Evolutionary conservation across 2,113 vertebrate genomes (phyloP).

Genomic region (Cyphomyrus plagiostoma): DNA sequence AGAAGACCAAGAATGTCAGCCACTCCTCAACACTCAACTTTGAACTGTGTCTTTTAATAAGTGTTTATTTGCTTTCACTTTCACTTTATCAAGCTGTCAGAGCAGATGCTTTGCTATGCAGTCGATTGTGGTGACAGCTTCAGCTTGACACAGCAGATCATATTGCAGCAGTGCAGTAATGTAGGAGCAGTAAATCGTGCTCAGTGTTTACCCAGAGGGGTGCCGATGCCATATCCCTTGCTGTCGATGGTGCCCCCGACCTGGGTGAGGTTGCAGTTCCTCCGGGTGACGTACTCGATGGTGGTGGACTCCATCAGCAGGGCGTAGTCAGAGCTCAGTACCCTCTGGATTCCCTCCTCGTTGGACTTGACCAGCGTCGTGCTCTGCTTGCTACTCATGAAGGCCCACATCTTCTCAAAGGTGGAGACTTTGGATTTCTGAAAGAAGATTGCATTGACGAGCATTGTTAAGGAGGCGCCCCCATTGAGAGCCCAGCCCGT

Average conservation of each 20-base stretch:
- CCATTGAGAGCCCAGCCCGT: not conserved
- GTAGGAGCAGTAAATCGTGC: not conserved
- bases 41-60: not conserved
- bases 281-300: conserved; percentile 89
- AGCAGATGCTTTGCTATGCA: not conserved
- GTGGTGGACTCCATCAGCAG: conserved; percentile 95
- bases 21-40: too few relatives aligned
- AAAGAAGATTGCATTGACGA: too few relatives aligned
- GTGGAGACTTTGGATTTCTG: conserved; percentile 98
- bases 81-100: not conserved
- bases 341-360: conserved; percentile 90
- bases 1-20: not conserved
- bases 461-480: not conserved
- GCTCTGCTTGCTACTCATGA: conserved; percentile 93
- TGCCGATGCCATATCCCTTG: conserved; percentile 97
- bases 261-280: conserved; percentile 97
- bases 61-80: not conserved
- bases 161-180: not conserved
- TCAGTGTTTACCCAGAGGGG: conserved; percentile 79
- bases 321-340: conserved; percentile 87
- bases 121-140: not conserved
- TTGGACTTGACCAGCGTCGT: conserved; percentile 90
- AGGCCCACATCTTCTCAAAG: conserved; percentile 99
- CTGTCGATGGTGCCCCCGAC: conserved; percentile 91
- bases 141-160: not conserved